Conservation (phyloP, 2,888 invertebrate species). For the Zaprionus lineosus region DNA sequence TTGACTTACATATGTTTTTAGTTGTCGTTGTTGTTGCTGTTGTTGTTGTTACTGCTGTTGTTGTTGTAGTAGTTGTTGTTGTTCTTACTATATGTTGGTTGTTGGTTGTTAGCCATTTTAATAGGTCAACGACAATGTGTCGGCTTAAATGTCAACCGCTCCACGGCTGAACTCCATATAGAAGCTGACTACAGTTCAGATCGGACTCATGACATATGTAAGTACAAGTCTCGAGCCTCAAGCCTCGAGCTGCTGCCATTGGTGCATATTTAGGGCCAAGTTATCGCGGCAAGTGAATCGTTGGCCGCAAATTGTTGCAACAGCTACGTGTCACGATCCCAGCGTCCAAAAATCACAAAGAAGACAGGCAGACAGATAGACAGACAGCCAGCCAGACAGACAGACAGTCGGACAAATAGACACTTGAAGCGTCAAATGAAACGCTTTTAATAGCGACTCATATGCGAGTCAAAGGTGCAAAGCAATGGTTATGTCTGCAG, state of each 20-base stretch:
- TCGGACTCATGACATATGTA: constrained; percentile 38
- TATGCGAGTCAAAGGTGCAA: constrained; percentile 63
- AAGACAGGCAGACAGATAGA: constrained; percentile 15
- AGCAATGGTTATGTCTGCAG: constrained; percentile 61
- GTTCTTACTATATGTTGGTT: not conserved
- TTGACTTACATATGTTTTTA: constrained; percentile 66
- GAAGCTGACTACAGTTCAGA: constrained; percentile 20
- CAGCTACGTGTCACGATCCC: constrained; percentile 77
- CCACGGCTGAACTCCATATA: constrained; percentile 17
- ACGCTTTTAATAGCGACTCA: constrained; percentile 54
- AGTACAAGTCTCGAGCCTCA: constrained; percentile 8
- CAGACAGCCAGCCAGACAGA: not conserved
- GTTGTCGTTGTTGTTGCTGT: constrained; percentile 9
- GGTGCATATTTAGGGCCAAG: constrained; percentile 48
- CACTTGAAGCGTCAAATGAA: constrained; percentile 33
- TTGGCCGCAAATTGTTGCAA: constrained; percentile 69
- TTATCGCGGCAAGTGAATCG: constrained; percentile 59
- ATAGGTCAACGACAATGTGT: constrained; percentile 38
- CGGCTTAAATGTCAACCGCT: constrained; percentile 42
- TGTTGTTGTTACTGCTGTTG: not conserved
- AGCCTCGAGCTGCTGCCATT: constrained; percentile 5
- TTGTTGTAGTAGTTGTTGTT: constrained; percentile 9
- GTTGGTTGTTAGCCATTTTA: constrained; percentile 1
- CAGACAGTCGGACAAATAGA: constrained; percentile 2
- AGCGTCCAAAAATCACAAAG: constrained; percentile 62